Evolutionary conservation across 2,113 vertebrate genomes (phyloP).

Genomic region (Phaethon lepturus): DNA sequence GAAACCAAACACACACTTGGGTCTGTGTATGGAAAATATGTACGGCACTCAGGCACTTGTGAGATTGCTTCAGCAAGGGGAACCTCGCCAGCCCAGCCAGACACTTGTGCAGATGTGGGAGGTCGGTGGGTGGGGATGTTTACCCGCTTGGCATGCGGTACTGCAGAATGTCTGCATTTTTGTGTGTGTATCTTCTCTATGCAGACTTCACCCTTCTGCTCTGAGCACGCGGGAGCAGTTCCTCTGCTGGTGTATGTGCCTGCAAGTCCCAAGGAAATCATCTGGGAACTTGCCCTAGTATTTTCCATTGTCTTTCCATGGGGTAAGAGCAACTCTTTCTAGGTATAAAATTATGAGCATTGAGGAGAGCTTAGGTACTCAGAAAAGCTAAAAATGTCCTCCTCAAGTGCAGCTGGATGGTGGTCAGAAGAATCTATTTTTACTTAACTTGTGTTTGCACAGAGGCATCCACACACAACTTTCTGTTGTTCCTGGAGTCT

Average conservation of each 20-base stretch:
- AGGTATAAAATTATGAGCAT: background rate
- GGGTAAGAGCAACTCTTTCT: background rate
- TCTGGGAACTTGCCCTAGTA: background rate
- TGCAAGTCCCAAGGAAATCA: background rate
- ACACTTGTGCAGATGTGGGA: background rate
- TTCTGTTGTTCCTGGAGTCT: constrained; percentile 57
- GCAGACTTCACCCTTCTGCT: background rate
- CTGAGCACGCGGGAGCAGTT: background rate
- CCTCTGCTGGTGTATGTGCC: background rate
- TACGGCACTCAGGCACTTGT: background rate
- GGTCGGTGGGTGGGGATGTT: background rate
- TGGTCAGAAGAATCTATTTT: constrained; percentile 58
- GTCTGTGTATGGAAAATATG: background rate
- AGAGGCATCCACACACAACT: constrained; percentile 53
- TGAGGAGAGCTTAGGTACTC: background rate
- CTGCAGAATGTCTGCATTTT: background rate
- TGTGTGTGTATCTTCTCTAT: background rate
- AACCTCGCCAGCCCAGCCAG: background rate
- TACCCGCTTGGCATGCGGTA: background rate
- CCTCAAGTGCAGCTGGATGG: constrained; percentile 11
- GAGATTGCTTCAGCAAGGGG: background rate
- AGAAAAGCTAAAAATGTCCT: constrained; percentile 1
- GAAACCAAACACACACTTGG: background rate
- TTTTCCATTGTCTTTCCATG: background rate
- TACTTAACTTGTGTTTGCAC: constrained; percentile 34